phyloP scores from a whole-genome alignment of 2,797 vertebrate species.

The Scolopax rusticola region DNA sequence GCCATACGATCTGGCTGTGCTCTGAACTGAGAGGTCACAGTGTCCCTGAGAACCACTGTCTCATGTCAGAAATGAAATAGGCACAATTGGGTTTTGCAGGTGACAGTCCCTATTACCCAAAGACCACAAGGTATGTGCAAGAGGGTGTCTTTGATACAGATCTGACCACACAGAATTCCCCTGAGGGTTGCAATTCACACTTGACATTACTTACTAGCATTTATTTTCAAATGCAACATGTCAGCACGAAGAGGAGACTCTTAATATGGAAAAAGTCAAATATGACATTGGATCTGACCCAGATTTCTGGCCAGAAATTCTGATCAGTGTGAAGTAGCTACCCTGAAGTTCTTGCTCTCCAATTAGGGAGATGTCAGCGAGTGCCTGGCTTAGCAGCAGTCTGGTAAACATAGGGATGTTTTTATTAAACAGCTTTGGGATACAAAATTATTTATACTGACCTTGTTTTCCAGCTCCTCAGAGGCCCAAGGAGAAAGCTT shows the following conservation, averaged over 20 bases:
- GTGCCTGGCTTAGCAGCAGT: slow-evolving; percentile 55
- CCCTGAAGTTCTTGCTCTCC: slow-evolving; percentile 48
- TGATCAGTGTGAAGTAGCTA: not conserved
- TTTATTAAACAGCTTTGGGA: slow-evolving; percentile 77
- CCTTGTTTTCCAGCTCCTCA: slow-evolving; percentile 72
- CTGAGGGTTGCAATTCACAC: not conserved
- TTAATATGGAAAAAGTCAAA: not conserved
- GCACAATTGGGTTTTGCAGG: not conserved
- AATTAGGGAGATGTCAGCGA: slow-evolving; percentile 67
- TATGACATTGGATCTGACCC: not conserved
- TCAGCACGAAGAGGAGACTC: not conserved
- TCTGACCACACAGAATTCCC: not conserved
- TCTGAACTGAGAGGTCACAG: not conserved
- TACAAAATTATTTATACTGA: slow-evolving; percentile 71
- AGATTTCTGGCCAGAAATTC: slow-evolving; percentile 18
- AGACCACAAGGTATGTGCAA: not conserved
- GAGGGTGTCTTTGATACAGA: not conserved
- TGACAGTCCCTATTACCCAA: not conserved
- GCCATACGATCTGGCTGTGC: fast-evolving
- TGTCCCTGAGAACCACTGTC: not conserved
- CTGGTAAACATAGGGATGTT: slow-evolving; percentile 71
- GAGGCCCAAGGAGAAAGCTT: slow-evolving; percentile 65
- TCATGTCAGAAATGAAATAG: not conserved
- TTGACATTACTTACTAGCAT: not conserved
- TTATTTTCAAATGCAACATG: not conserved